Base-by-base conservation (phyloP, 2,888 invertebrate genomes). In the Falcaria lacertinaria region DNA sequence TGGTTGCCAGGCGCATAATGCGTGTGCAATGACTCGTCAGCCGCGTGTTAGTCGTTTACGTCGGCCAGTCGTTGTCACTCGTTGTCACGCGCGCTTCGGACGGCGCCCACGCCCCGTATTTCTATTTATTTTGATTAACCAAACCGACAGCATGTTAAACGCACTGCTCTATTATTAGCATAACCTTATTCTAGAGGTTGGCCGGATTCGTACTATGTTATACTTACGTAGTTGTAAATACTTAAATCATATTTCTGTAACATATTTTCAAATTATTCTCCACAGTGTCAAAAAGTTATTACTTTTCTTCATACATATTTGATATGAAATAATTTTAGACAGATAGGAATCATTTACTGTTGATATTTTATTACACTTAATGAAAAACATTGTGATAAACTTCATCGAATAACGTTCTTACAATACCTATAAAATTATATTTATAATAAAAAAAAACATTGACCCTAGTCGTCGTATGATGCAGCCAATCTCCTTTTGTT, bases 71-170 rank as follows among this genome's bases (percentile, higher is more conserved):
- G 37, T 41, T 50, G 48, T 50, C 52, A 44, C 41, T 43, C 41
- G 41, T 39, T 53, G 54, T 56, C 56, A 43, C 48, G 33, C 37
- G 39, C 43, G 35, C 52, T 45, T 54, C 35, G 38, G 44, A 45
- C 52, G 42, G 50, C 60, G 49, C 70, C 62, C 54, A 66, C 68
- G 64, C 61, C 50, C 48, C 50, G 55, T 57, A 64, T 62, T 60
- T 73, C 69, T 79, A 75, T 80, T 75, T 78, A 75, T 68, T 75
- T 69, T 73, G 61, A 69, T 74, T 74, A 72, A 72, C 74, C 62
- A 66, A 75, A 70, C 62, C 62, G 62, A 61, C 68, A 54, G 67
- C 57, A 60, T 64, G 67, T 64, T 69, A 60, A 64, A 59, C 64
- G 63, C 64, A 64, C 63, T 54, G 52, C 25, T 50, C 68, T 81